Conservation (phyloP, 1,140 invertebrate genomes). For the Eumeta japonica region DNA sequence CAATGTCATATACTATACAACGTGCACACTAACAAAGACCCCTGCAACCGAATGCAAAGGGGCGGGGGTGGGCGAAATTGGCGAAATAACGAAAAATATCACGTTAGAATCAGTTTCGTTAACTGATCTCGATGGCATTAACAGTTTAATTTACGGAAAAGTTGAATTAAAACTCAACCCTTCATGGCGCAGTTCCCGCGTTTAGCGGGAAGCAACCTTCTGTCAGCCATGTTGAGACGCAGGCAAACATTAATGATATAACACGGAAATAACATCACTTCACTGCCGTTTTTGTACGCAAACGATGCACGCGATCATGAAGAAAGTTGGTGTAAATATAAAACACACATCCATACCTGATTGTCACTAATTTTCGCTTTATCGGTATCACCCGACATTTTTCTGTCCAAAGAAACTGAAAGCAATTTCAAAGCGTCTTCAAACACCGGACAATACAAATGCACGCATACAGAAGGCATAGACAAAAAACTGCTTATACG, state of each 20-base stretch:
- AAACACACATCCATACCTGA: conserved; percentile 56
- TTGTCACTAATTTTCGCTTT: conserved; percentile 60
- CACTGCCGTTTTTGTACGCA: conserved; percentile 36
- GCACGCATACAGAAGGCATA: conserved; percentile 51
- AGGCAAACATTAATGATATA: conserved; percentile 59
- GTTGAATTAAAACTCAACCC: conserved; percentile 49
- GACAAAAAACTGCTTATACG: conserved; percentile 43
- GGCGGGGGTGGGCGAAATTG: conserved; percentile 55
- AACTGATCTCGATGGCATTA: conserved; percentile 48
- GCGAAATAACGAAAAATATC: conserved; percentile 45
- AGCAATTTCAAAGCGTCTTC: conserved; percentile 59
- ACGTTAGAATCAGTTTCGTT: conserved; percentile 51
- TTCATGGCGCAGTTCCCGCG: conserved; percentile 57
- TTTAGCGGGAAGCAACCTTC: conserved; percentile 59
- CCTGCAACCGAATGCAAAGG: conserved; percentile 55
- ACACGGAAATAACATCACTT: conserved; percentile 55
- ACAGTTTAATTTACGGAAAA: conserved; percentile 44
- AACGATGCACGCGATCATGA: conserved; percentile 38
- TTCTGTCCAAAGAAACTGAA: conserved; percentile 56
- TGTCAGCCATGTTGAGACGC: conserved; percentile 60
- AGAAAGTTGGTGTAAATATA: conserved; percentile 44
- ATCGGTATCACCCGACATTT: conserved; percentile 60
- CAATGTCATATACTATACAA: conserved; percentile 57
- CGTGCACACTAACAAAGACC: conserved; percentile 57
- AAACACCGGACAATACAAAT: conserved; percentile 58